phyloP scores from a whole-genome alignment of 2,888 invertebrate genomes.

The Heteromyza rotundicornis region DNA sequence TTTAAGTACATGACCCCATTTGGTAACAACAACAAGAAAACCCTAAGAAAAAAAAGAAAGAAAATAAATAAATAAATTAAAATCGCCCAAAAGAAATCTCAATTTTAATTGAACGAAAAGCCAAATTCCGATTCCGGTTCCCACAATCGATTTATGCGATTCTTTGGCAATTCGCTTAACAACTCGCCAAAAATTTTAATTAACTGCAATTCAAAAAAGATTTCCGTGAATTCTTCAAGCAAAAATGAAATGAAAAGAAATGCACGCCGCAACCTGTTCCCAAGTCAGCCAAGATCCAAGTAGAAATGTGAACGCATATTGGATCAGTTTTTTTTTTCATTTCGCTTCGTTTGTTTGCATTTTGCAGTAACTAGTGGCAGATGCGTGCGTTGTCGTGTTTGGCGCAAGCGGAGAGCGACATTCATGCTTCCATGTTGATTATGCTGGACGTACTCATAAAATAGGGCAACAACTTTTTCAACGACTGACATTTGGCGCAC shows the following conservation, averaged over 20 bases:
- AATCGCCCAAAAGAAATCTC: slow-evolving; percentile 4
- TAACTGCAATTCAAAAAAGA: slow-evolving; percentile 8
- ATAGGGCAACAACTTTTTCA: slow-evolving; percentile 31
- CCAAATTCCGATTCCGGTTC: slow-evolving; percentile 1
- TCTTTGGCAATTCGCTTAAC: neutral
- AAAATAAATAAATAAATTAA: neutral
- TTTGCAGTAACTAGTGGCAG: no score
- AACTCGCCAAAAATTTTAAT: slow-evolving; percentile 13
- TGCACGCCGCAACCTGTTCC: neutral
- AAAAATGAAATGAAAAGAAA: neutral
- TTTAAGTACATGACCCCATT: slow-evolving; percentile 11
- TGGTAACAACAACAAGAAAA: no score
- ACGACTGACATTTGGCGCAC: slow-evolving; percentile 8
- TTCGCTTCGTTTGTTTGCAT: no score
- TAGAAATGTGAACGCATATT: no score
- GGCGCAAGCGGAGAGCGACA: neutral
- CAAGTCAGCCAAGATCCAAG: neutral
- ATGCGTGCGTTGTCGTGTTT: neutral
- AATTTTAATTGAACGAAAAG: slow-evolving; percentile 9
- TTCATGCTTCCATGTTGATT: neutral
- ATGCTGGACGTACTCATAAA: slow-evolving; percentile 8
- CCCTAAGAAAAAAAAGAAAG: neutral
- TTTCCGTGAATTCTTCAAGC: slow-evolving; percentile 4
- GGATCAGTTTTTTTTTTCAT: no score
- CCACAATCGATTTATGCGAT: slow-evolving; percentile 2